These are phyloP conservation scores for Molossus molossus DNA, from an alignment of 2,797 vertebrate genomes.

Conservation along the genomic window DNA sequence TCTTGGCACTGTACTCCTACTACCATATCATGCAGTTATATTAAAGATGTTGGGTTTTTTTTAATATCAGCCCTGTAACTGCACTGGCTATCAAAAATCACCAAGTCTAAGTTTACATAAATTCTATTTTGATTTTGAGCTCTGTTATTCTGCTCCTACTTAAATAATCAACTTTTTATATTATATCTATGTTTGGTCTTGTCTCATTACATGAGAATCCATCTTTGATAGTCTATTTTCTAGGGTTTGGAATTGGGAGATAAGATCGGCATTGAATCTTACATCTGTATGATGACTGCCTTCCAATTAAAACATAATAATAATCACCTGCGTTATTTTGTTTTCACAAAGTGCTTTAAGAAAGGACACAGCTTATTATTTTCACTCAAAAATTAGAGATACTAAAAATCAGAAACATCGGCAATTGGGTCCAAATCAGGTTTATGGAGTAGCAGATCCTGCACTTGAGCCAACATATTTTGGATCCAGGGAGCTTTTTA, in stretches of 20 bases:
- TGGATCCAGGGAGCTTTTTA: slow-evolving; percentile 13
- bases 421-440: background rate
- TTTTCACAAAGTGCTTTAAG: slow-evolving; percentile 11
- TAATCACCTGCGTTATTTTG: background rate
- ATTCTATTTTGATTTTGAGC: background rate
- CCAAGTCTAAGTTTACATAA: background rate
- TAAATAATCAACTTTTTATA: slow-evolving; percentile 10
- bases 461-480: background rate
- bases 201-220: background rate
- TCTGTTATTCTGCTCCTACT: background rate
- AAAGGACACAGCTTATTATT: background rate
- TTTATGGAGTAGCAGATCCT: background rate
- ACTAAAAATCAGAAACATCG: background rate
- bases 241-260: background rate
- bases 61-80: background rate
- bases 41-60: background rate
- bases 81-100: background rate
- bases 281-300: background rate
- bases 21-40: slow-evolving; percentile 9
- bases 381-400: slow-evolving; percentile 48
- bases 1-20: background rate
- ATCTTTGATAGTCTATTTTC: background rate
- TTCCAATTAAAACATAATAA: background rate
- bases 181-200: background rate
- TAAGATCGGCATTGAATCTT: background rate